Conservation (phyloP, 2,797 vertebrate species). For the Momotus momota region DNA sequence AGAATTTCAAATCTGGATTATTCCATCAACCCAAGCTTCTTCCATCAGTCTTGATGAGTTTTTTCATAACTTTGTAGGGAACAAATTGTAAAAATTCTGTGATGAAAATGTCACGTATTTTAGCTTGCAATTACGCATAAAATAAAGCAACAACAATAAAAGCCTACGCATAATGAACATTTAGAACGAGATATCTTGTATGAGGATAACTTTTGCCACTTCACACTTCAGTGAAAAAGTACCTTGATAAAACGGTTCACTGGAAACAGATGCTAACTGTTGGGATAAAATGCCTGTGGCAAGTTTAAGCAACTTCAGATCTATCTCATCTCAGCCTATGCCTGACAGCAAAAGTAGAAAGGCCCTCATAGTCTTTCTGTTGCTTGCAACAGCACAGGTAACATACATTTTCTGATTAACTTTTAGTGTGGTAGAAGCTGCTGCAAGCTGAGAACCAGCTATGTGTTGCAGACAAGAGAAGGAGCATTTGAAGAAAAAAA, state of each 20-base stretch:
- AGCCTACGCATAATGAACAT: neutral
- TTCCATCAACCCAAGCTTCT: neutral
- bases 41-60: neutral
- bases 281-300: conserved; percentile 46
- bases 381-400: conserved; percentile 23
- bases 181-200: conserved; percentile 12
- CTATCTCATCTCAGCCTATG: conserved; percentile 10
- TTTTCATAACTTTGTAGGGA: neutral
- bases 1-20: neutral
- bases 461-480: neutral
- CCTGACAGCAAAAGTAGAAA: conserved; percentile 32
- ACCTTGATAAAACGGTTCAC: conserved; percentile 67
- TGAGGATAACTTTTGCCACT: conserved; percentile 32
- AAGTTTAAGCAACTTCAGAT: conserved; percentile 38
- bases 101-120: neutral
- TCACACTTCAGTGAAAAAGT: conserved; percentile 62
- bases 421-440: conserved; percentile 13
- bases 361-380: neutral
- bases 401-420: conserved; percentile 49
- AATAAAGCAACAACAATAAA: neutral
- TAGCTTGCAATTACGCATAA: neutral
- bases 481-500: neutral
- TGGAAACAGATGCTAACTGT: conserved; percentile 63
- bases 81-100: neutral
- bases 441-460: conserved; percentile 15